phyloP scores from a whole-genome alignment of 2,113 vertebrate species.

The Chauna torquata region DNA sequence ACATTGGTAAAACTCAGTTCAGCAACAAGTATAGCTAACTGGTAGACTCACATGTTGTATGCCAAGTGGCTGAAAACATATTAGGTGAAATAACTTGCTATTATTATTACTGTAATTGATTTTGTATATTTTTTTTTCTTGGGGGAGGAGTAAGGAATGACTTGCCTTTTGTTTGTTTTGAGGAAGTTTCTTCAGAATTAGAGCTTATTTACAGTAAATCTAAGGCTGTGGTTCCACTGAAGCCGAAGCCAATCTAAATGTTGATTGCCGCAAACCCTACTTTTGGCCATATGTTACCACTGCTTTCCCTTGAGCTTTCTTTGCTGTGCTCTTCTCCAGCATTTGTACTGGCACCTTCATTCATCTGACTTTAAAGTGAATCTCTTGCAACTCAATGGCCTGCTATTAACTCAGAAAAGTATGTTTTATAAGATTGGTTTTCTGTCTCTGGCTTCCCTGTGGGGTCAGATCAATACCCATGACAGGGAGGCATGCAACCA shows the following conservation, averaged over 20 bases:
- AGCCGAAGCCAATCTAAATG: slow-evolving; percentile 72
- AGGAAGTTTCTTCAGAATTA: slow-evolving; percentile 65
- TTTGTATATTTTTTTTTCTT: background rate
- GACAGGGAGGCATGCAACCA: background rate
- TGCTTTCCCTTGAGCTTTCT: slow-evolving; percentile 62
- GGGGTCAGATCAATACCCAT: background rate
- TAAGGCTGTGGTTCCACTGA: slow-evolving; percentile 64
- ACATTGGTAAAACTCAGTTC: background rate
- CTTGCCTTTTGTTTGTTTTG: slow-evolving; percentile 69
- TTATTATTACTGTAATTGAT: slow-evolving; percentile 38
- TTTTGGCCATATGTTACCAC: slow-evolving; percentile 71
- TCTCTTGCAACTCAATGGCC: background rate
- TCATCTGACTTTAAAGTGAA: slow-evolving; percentile 35
- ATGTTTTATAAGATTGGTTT: background rate
- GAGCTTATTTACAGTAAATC: slow-evolving; percentile 69
- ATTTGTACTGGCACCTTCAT: slow-evolving; percentile 60
- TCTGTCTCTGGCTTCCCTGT: background rate
- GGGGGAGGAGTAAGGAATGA: slow-evolving; percentile 40
- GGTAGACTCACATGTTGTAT: background rate
- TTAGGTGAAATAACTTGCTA: background rate
- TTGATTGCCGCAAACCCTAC: slow-evolving; percentile 69
- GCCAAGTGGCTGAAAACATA: background rate
- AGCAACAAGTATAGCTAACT: background rate
- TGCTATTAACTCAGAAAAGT: background rate
- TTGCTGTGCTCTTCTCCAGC: slow-evolving; percentile 59